phyloP scores from a whole-genome alignment of 2,888 invertebrate species.

The Xylocampa areola region DNA sequence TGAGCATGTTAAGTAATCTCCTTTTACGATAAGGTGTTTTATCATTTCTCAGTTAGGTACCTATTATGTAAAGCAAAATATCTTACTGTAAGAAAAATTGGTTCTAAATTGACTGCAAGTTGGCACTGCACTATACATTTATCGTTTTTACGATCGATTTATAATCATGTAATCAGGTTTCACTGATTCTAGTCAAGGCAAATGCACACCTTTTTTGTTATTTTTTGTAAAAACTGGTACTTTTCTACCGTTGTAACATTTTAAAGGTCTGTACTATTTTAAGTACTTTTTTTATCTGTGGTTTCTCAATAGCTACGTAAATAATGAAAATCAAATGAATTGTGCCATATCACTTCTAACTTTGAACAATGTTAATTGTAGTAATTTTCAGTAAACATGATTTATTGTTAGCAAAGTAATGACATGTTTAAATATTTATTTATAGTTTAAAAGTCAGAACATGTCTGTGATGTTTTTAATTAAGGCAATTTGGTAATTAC shows the following conservation, averaged over 20 bases:
- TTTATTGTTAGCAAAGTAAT: conserved; percentile 44
- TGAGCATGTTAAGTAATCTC: conserved; percentile 1
- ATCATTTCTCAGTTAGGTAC: not conserved
- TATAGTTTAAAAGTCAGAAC: conserved; percentile 69
- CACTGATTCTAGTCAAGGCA: conserved; percentile 44
- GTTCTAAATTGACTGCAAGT: conserved; percentile 12
- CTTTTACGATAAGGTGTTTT: conserved; percentile 11
- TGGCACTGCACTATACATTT: conserved; percentile 23
- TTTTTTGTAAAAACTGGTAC: too few relatives aligned
- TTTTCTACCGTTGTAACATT: too few relatives aligned
- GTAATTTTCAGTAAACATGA: conserved; percentile 43
- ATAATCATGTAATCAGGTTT: conserved; percentile 30
- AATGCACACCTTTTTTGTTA: too few relatives aligned
- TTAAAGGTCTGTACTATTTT: too few relatives aligned
- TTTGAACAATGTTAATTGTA: conserved; percentile 25
- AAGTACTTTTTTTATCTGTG: not conserved
- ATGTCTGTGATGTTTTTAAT: conserved; percentile 81
- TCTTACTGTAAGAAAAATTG: conserved; percentile 12
- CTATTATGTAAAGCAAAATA: not conserved
- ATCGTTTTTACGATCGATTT: conserved; percentile 3
- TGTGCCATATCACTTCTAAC: conserved; percentile 50
- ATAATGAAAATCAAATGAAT: conserved; percentile 16
- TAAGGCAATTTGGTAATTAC: conserved; percentile 69
- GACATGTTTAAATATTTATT: conserved; percentile 70
- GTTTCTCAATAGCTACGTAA: too few relatives aligned